Base-by-base conservation (phyloP, 2,888 invertebrate genomes). In the Acronicta alni region DNA sequence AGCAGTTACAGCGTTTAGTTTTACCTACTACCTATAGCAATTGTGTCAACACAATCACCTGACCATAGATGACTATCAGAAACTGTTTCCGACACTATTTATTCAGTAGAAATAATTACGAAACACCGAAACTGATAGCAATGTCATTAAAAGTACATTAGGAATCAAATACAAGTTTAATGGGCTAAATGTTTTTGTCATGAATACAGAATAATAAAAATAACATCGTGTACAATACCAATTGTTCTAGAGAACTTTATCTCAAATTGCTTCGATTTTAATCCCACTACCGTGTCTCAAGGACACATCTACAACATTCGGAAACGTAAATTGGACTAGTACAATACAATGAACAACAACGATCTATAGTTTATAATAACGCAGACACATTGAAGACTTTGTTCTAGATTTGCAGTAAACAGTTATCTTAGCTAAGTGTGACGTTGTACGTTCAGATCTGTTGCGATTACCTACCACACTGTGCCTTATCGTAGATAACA, bases 131-230 rank as follows among this genome's bases (percentile, higher is more conserved):
- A 35, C 46, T 58, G 63, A 67, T 58, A 62, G 52, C 58, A 30
- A 60, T 14, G 48, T 71, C 72, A 71, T 79, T 74, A 79, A 74
- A 77, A 78, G 41, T 54, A 67, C 66, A 79, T 77, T 80, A 80
- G 41, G 57, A 57, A 63, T 62, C 45, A 61, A 75, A 62, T 44
- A 51, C 45, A 51, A 48, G 35, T 66, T 61, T 57, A 63, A 62
- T 58, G 49, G 57, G 35, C 45, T 30, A 47, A 60, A 54, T 57
- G 39, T 18, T 64, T 52, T 46, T 43, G 57, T 60, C 57, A 41
- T 35, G 35, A 56, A n/a, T 38, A 20, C n/a, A 54, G 41, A 60
- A 42, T 43, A 37, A 54, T 41, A 57, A 44, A 43, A 53, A 56
- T 51, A 56, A 51, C 10, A 37, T 44, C 14, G 39, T 44, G 10